A percentile compares a stretch with the other conserved stretches of the same genome.
These are phyloP conservation scores for Microctenopoma stevenorrisi DNA, from an alignment of 2,797 vertebrate genomes.

Conservation along the genomic window DNA sequence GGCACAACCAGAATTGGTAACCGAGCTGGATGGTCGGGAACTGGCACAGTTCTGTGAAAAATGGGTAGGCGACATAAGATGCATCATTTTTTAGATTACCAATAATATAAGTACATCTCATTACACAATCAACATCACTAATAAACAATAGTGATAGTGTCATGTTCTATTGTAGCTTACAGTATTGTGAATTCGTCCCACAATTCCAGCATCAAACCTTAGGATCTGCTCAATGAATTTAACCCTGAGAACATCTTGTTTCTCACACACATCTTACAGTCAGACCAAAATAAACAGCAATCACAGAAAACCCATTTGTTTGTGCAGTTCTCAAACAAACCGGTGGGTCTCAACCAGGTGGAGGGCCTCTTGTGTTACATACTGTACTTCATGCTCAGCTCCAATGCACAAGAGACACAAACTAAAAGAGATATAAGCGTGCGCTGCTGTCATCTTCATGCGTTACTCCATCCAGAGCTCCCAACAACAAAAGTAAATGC, in stretches of 20 bases:
- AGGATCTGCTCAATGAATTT: slow-evolving; percentile 16
- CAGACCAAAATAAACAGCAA: slow-evolving; percentile 53
- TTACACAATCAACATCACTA: not conserved
- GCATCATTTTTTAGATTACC: not conserved
- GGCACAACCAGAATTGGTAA: slow-evolving; percentile 75
- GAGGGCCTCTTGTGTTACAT: slow-evolving; percentile 42
- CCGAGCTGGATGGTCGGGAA: slow-evolving; percentile 80
- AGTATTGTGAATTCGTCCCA: not conserved
- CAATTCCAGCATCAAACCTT: slow-evolving; percentile 1
- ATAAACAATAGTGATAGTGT: no score
- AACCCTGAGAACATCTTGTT: slow-evolving; percentile 14
- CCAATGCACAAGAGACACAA: slow-evolving; percentile 49
- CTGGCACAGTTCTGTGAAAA: slow-evolving; percentile 80
- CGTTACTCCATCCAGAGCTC: slow-evolving; percentile 4
- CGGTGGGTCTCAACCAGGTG: slow-evolving; percentile 16
- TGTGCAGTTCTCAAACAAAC: slow-evolving; percentile 39
- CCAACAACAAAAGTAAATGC: slow-evolving; percentile 2
- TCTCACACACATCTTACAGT: slow-evolving; percentile 19
- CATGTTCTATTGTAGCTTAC: not conserved
- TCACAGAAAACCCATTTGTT: slow-evolving; percentile 56
- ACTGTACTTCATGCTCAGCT: slow-evolving; percentile 16
- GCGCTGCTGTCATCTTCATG: not conserved
- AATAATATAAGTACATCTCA: not conserved
- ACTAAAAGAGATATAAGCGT: slow-evolving; percentile 19
- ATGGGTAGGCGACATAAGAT: not conserved